Conservation (phyloP, 2,888 invertebrate genomes). For the Onchidella celtica region DNA sequence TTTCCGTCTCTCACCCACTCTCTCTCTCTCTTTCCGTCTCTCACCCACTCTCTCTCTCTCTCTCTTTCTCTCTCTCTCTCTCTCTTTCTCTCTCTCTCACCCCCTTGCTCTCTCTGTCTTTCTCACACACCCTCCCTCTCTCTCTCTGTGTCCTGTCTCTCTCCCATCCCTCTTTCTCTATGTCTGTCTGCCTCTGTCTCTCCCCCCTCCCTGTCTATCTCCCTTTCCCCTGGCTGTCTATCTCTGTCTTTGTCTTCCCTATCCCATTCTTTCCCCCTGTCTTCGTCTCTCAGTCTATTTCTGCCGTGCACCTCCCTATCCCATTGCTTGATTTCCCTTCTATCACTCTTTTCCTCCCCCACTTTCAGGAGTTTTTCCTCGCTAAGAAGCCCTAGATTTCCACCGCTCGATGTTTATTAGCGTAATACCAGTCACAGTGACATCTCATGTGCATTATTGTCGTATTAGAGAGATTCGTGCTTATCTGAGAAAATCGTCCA, state of each 20-base stretch:
- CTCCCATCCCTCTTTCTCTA: not conserved
- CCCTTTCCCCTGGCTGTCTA: not conserved
- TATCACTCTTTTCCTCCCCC: not conserved
- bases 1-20: too few relatives aligned
- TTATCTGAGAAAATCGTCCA: too few relatives aligned
- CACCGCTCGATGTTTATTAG: too few relatives aligned
- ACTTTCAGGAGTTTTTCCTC: too few relatives aligned
- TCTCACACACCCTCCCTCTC: not conserved
- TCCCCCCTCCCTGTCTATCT: not conserved
- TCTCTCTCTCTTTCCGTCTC: too few relatives aligned
- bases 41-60: too few relatives aligned
- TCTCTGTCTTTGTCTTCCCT: not conserved
- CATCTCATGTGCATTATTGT: too few relatives aligned
- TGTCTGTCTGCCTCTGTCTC: not conserved
- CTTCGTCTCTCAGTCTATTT: not conserved
- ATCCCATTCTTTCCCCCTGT: not conserved
- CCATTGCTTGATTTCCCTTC: not conserved
- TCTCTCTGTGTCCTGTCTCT: not conserved
- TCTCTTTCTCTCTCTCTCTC: too few relatives aligned
- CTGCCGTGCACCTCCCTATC: not conserved
- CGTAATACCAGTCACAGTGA: too few relatives aligned
- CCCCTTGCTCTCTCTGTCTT: conserved; percentile 33
- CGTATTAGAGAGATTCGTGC: too few relatives aligned
- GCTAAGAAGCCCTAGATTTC: too few relatives aligned
- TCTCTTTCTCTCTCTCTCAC: conserved; percentile 24